Evolutionary conservation across 2,888 invertebrate species (phyloP), one percentile per base, ranked within the genome.

Genomic region (Agrilus mali): DNA sequence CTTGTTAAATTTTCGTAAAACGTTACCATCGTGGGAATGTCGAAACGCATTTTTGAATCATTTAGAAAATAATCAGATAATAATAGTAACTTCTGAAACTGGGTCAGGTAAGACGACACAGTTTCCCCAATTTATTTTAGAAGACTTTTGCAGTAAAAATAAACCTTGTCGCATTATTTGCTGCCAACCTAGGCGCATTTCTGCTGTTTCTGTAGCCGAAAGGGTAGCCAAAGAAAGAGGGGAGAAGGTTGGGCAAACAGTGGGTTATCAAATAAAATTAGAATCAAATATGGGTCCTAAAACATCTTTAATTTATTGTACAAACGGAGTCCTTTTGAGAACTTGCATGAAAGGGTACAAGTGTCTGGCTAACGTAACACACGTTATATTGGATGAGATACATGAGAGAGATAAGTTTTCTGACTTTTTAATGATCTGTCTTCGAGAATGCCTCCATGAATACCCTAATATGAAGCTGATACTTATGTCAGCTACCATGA

Each of bases 61-160:
- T 3, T 74, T 87, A 38, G 66, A 71, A 40, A 68, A 72, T 14
- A 78, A 84, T 58, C 77, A 82, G 70, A 78, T 84, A n/a, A 63
- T 82, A 16, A 76, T 86, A 51, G 75, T 92, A 16, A 77, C 79
- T 4, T 86, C 86, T 0, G 88, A 90, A 53, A 94, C 95, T 0
- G 95, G 94, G 0, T 88, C 86, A 42, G 95, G 95, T 1, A 95
- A 95, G 72, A 93, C 94, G 0, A 95, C 95, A 0, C 95, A 95
- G 73, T 76, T 97, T 34, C 95, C 96, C 0, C 96, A 97, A 60
- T 87, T 85, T 57, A 79, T 97, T 51, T 66, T 97, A 49, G 90
- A 95, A 55, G 75, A 87, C 64, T 78, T 71, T 52, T 72, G 67
- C 55, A 69, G 60, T 54, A 71, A 63, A 52, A 73, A 74, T 44